phyloP scores from a whole-genome alignment of 2,888 invertebrate genomes.

The Syritta pipiens region DNA sequence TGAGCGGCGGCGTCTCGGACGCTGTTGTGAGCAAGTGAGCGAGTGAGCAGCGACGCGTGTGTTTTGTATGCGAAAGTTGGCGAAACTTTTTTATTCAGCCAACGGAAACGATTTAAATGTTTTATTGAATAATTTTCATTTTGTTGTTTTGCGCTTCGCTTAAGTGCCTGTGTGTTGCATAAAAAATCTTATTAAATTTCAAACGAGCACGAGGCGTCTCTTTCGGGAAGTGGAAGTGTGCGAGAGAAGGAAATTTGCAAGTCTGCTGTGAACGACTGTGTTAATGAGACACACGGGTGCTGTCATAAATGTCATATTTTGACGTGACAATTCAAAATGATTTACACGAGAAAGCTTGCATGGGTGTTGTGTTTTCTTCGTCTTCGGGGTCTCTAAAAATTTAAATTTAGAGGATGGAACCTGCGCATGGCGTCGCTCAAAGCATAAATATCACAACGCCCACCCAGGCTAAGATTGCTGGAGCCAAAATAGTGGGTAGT shows the following conservation, averaged over 20 bases:
- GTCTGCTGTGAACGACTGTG: not conserved
- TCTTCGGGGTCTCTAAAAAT: not conserved
- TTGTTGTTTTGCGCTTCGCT: not conserved
- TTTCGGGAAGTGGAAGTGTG: not conserved
- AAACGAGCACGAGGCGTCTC: not conserved
- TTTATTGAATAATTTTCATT: constrained; percentile 30
- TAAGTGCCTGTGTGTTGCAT: constrained; percentile 13
- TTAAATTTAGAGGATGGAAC: not conserved
- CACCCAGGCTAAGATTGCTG: not conserved
- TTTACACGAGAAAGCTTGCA: not conserved
- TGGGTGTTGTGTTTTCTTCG: not conserved
- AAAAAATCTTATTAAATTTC: constrained; percentile 25
- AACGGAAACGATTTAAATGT: constrained; percentile 41
- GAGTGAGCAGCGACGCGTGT: not conserved
- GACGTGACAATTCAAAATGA: not conserved
- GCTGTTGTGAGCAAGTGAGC: not conserved
- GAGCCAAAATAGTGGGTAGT: too few relatives aligned
- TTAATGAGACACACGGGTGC: constrained; percentile 4
- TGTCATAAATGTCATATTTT: constrained; percentile 25
- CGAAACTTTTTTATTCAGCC: constrained; percentile 33
- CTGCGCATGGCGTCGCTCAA: not conserved
- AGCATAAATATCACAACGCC: too few relatives aligned
- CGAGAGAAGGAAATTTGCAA: not conserved
- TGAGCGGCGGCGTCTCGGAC: not conserved
- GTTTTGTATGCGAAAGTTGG: constrained; percentile 36